Conservation (phyloP, 2,888 invertebrate species). For the Artemia sp. region DNA sequence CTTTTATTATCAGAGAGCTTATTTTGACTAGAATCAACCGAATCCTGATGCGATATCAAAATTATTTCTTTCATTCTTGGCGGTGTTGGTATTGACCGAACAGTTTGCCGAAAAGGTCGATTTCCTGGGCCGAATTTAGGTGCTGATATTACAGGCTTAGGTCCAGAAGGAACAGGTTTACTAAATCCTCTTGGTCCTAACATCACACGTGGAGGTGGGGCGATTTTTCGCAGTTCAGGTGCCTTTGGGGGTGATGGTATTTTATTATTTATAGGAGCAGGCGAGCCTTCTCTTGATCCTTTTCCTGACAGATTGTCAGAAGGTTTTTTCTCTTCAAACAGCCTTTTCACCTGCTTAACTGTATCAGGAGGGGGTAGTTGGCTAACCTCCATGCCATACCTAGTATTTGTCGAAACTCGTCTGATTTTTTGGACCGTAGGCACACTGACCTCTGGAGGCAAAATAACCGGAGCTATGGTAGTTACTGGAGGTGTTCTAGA, state of each 20-base stretch:
- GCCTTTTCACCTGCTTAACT: slow-evolving; percentile 63
- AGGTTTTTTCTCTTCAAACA: slow-evolving; percentile 45
- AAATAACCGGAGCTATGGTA: slow-evolving; percentile 5
- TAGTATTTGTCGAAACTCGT: slow-evolving; percentile 20
- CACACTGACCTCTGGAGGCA: background rate
- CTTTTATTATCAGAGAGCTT: background rate
- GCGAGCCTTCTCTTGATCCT: slow-evolving; percentile 7
- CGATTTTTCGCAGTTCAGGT: background rate
- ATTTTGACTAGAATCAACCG: background rate
- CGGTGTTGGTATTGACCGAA: slow-evolving; percentile 15
- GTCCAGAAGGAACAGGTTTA: background rate
- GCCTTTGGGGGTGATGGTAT: background rate
- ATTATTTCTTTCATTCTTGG: slow-evolving; percentile 1
- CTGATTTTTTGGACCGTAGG: slow-evolving; percentile 16
- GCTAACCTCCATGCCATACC: slow-evolving; percentile 41
- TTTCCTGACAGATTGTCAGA: slow-evolving; percentile 20
- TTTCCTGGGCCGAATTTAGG: background rate
- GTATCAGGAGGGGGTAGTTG: slow-evolving; percentile 76
- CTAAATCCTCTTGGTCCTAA: background rate
- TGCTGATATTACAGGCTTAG: slow-evolving; percentile 6
- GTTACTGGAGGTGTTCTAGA: background rate
- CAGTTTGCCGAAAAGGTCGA: slow-evolving; percentile 7
- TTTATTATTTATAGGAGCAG: background rate
- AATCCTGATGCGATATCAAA: background rate
- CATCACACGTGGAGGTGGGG: background rate